Evolutionary conservation across 2,888 invertebrate species (phyloP).

Genomic region (Marasmarcha lunaedactyla): DNA sequence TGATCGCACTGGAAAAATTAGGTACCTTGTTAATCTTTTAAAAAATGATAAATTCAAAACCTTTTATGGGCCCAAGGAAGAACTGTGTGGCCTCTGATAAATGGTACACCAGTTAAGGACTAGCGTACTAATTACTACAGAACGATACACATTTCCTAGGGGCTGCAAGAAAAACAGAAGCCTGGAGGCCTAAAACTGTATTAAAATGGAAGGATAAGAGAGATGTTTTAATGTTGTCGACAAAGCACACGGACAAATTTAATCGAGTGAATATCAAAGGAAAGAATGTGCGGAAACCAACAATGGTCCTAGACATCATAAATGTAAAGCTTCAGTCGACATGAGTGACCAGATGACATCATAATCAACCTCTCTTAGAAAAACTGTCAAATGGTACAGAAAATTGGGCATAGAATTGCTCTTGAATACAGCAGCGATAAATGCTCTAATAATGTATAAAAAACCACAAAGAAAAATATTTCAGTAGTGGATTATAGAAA

Average conservation of each 20-base stretch:
- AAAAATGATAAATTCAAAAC: conserved; percentile 20
- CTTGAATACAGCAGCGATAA: background rate
- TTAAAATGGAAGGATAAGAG: conserved; percentile 16
- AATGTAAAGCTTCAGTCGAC: background rate
- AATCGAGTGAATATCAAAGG: background rate
- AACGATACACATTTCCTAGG: conserved; percentile 8
- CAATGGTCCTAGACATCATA: background rate
- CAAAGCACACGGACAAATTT: conserved; percentile 11
- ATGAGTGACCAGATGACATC: background rate
- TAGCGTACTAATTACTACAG: too few relatives aligned
- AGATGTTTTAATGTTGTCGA: conserved; percentile 16
- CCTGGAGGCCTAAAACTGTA: conserved; percentile 14
- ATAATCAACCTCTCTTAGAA: background rate
- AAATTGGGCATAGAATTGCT: background rate
- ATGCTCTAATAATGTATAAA: background rate
- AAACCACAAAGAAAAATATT: background rate
- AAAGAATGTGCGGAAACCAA: background rate
- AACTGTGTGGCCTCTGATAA: conserved; percentile 2
- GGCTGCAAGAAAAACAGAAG: conserved; percentile 13
- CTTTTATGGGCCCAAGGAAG: conserved; percentile 17
- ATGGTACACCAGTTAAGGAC: too few relatives aligned
- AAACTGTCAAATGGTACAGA: background rate
- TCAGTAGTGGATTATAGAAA: background rate
- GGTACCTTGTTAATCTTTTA: conserved; percentile 18
- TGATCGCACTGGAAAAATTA: conserved; percentile 21